Conservation (phyloP, 2,113 vertebrate species). For the Gallinago media region DNA sequence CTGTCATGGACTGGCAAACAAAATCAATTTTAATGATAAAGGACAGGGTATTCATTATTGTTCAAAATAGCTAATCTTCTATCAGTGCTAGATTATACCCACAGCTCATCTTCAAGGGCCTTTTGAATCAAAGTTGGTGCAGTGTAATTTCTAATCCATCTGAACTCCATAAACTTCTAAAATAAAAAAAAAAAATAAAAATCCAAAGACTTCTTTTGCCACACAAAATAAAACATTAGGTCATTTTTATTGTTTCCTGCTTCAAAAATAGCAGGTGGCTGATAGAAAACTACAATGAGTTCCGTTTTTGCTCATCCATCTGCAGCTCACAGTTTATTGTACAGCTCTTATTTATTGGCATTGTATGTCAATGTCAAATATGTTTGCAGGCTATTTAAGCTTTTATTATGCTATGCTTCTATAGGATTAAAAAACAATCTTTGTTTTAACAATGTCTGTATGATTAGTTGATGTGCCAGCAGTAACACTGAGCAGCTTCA, state of each 20-base stretch:
- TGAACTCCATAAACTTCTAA: background rate
- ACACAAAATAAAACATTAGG: slow-evolving; percentile 26
- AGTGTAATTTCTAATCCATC: background rate
- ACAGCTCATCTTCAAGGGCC: background rate
- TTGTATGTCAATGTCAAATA: slow-evolving; percentile 48
- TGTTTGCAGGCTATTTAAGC: slow-evolving; percentile 42
- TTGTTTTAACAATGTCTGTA: slow-evolving; percentile 54
- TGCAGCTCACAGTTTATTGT: background rate
- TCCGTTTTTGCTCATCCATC: slow-evolving; percentile 1
- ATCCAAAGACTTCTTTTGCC: background rate
- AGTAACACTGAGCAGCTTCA: slow-evolving; percentile 25
- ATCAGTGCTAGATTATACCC: background rate
- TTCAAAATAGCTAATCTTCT: slow-evolving; percentile 16
- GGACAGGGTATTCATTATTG: background rate
- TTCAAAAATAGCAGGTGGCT: slow-evolving; percentile 28
- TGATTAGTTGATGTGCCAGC: slow-evolving; percentile 39
- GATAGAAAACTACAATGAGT: background rate
- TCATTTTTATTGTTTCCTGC: slow-evolving; percentile 31
- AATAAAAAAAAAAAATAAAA: background rate
- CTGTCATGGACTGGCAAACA: background rate
- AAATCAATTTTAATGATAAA: background rate
- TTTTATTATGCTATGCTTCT: slow-evolving; percentile 63
- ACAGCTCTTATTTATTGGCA: slow-evolving; percentile 34
- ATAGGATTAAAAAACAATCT: slow-evolving; percentile 60
- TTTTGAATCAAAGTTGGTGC: slow-evolving; percentile 15